These are phyloP conservation scores for Ichneumoninae sp. DNA, from an alignment of 2,888 invertebrate species.

Conservation along the genomic window DNA sequence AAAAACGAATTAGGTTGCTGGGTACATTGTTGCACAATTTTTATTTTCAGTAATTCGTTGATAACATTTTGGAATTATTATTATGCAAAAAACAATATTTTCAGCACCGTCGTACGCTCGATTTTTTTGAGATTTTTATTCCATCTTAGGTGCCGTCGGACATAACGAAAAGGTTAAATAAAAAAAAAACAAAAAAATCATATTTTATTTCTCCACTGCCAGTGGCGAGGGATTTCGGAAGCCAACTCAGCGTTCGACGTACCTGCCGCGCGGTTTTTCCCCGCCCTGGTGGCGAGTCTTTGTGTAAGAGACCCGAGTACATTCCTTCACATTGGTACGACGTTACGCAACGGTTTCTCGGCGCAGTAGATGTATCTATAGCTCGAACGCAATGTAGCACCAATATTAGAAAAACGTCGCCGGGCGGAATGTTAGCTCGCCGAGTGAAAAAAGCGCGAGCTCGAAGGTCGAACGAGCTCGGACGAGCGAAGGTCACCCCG, in stretches of 20 bases:
- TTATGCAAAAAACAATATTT: no score
- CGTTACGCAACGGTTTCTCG: constrained; percentile 49
- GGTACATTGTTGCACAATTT: no score
- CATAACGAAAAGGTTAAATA: no score
- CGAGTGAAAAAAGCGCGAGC: constrained; percentile 23
- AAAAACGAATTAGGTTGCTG: no score
- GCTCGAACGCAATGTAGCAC: not conserved
- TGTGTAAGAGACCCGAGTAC: not conserved
- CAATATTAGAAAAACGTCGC: not conserved
- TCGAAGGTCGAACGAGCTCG: not conserved
- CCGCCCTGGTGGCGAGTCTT: not conserved
- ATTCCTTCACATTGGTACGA: not conserved
- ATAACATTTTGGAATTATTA: no score
- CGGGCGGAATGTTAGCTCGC: not conserved
- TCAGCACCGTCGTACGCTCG: no score
- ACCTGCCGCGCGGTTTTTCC: not conserved
- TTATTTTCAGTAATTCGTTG: no score
- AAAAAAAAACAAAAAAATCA: no score
- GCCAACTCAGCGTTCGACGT: not conserved
- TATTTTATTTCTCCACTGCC: not conserved
- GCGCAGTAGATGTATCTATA: constrained; percentile 26
- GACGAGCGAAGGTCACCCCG: constrained; percentile 25
- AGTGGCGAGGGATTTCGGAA: not conserved
- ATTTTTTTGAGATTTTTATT: no score
- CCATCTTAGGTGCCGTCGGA: no score